Evolutionary conservation across 2,113 vertebrate species (phyloP), one percentile per base, ranked within the genome.

Genomic region (Herpailurus yagouaroundi): DNA sequence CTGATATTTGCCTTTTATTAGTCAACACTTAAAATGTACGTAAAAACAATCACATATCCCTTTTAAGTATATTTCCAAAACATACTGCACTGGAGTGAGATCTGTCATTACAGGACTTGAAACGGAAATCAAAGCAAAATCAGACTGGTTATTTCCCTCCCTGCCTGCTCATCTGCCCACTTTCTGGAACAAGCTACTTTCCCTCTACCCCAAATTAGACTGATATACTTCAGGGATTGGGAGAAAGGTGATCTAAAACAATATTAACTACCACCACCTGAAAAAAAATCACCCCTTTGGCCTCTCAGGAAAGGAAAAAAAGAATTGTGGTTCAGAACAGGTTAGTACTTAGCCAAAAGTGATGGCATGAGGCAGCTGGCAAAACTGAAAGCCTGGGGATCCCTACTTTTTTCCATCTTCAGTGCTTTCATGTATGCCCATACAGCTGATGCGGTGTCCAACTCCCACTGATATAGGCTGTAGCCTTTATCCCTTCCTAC

Each of bases 31-130:
- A 90, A 97, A 94, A 84, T 95, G 52, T 90, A 81, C 87, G 92
- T 88, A 77, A 91, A 97, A 94, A 92, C 94, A 97, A 92, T 92
- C 89, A 55, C 63, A 85, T 36, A 90, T 57, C 14, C 64, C 94
- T 97, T 97, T 98, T 88, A 97, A 97, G 79, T 96, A 3, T 98
- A 90, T 97, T 97, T 98, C 94, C 92, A 97, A 97, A 97, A 97
- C 95, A 97, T 69, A 82, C 63, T 82, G n/a, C 69, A 50, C 29
- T 91, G 84, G 80, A 94, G 36, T 89, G 71, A 92, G 79, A 95
- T 90, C 86, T 95, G 52, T 96, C 88, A 90, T 97, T 96, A 89
- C 2, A 64, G 31, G 64, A 93, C 96, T 95, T 84, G 64, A 97
- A 89, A 92, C 41, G 93, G 52, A 95, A 97, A 97, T 97, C 94